phyloP scores from a whole-genome alignment of 2,113 vertebrate species.

The Lepisosteus osseus region DNA sequence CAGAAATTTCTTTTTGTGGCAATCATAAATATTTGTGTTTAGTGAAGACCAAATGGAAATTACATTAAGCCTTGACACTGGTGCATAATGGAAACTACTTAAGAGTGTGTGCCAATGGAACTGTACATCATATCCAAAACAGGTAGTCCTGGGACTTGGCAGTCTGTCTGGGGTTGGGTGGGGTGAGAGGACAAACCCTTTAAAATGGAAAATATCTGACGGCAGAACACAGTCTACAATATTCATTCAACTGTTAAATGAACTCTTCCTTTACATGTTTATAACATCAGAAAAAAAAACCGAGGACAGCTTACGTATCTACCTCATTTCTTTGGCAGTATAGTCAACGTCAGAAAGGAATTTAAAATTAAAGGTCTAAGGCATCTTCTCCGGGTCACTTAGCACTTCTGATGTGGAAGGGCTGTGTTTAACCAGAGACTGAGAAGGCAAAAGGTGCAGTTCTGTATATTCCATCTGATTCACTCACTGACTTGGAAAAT shows the following conservation, averaged over 20 bases:
- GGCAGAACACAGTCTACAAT: no score
- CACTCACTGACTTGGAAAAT: slow-evolving; percentile 57
- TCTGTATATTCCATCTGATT: slow-evolving; percentile 36
- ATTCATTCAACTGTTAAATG: no score
- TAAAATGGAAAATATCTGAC: no score
- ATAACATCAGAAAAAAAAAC: no score
- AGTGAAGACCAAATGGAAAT: slow-evolving; percentile 1
- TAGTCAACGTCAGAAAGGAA: background rate
- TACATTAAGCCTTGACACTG: slow-evolving; percentile 10
- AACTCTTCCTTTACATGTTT: no score
- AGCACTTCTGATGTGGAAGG: slow-evolving; percentile 4
- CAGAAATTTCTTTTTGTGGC: slow-evolving; percentile 1
- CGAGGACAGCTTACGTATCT: no score
- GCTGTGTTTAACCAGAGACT: slow-evolving; percentile 33
- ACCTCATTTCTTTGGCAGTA: no score
- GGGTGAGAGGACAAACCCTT: no score
- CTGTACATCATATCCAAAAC: background rate
- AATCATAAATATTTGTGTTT: slow-evolving; percentile 17
- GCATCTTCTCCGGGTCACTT: slow-evolving; percentile 2
- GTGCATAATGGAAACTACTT: background rate
- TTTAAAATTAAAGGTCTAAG: slow-evolving; percentile 7
- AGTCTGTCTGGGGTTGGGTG: no score
- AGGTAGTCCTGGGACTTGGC: no score
- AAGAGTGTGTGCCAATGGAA: background rate
- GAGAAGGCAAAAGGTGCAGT: slow-evolving; percentile 3